phyloP scores from a whole-genome alignment of 2,888 invertebrate species.

The Dorcus parallelipipedus region DNA sequence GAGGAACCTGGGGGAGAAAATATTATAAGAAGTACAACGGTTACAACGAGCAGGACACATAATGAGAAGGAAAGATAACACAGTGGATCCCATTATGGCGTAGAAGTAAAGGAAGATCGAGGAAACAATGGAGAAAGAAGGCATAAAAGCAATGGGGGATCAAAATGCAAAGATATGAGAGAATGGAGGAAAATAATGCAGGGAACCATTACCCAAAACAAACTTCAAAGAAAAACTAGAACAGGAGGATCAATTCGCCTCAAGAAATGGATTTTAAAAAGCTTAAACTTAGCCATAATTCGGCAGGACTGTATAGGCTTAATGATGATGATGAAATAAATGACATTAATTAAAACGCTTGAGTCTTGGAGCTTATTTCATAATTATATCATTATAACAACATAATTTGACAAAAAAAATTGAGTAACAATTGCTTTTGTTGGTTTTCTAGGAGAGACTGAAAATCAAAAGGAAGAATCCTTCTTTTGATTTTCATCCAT shows the following conservation, averaged over 20 bases:
- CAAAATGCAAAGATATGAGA: background rate
- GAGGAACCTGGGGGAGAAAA: conserved; percentile 2
- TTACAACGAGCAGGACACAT: conserved; percentile 8
- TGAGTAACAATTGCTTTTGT: no score
- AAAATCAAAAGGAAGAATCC: no score
- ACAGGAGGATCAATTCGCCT: background rate
- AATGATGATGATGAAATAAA: no score
- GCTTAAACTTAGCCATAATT: no score
- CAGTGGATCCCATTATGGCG: background rate
- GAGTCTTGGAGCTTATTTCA: no score
- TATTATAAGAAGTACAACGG: conserved; percentile 5
- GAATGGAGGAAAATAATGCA: background rate
- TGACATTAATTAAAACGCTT: no score
- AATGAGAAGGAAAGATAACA: conserved; percentile 6
- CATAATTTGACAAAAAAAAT: no score
- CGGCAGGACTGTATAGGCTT: no score
- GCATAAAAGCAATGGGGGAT: background rate
- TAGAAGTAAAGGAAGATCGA: conserved; percentile 1
- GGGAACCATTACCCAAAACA: background rate
- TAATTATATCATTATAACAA: no score
- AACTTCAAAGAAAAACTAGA: background rate
- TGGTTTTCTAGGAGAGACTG: no score
- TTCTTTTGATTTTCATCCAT: no score
- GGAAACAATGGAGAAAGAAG: background rate
- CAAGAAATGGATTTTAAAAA: no score